Percentiles rank a stretch among this genome's conserved stretches.
These are phyloP conservation scores for Agrochola macilenta DNA, from an alignment of 2,888 invertebrate genomes.

Conservation along the genomic window DNA sequence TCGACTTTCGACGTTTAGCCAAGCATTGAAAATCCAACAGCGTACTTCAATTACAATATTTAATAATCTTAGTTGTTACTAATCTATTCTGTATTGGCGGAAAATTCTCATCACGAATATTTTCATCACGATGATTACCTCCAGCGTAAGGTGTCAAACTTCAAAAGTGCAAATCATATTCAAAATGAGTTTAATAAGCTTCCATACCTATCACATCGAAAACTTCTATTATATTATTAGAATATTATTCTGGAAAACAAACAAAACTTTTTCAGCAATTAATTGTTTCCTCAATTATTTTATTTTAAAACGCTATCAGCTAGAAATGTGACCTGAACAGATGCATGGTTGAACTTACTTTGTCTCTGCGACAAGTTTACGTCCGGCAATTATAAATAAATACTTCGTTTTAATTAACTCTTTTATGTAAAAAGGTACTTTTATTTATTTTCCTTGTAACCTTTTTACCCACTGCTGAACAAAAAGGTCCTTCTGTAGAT, in stretches of 20 bases:
- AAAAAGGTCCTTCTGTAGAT: neutral
- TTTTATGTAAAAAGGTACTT: neutral
- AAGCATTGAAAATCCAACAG: neutral
- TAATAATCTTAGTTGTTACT: neutral
- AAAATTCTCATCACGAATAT: neutral
- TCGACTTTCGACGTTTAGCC: neutral
- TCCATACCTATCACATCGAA: too few relatives aligned
- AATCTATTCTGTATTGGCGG: neutral
- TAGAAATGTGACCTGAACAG: neutral
- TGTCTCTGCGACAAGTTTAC: constrained; percentile 14
- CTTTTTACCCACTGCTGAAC: too few relatives aligned
- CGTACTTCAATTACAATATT: neutral
- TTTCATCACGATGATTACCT: too few relatives aligned
- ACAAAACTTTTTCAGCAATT: neutral
- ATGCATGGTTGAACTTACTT: constrained; percentile 21
- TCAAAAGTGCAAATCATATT: too few relatives aligned
- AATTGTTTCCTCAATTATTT: neutral
- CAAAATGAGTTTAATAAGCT: too few relatives aligned
- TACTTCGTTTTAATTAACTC: neutral
- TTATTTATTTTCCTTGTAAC: neutral
- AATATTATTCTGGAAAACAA: too few relatives aligned
- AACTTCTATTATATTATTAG: too few relatives aligned
- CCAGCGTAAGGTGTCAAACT: too few relatives aligned
- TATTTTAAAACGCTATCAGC: neutral
- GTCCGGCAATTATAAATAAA: constrained; percentile 17